Percentiles rank a stretch among this genome's conserved stretches.
phyloP scores from a whole-genome alignment of 2,797 vertebrate species.

The Sternarchorhynchus goeldii region DNA sequence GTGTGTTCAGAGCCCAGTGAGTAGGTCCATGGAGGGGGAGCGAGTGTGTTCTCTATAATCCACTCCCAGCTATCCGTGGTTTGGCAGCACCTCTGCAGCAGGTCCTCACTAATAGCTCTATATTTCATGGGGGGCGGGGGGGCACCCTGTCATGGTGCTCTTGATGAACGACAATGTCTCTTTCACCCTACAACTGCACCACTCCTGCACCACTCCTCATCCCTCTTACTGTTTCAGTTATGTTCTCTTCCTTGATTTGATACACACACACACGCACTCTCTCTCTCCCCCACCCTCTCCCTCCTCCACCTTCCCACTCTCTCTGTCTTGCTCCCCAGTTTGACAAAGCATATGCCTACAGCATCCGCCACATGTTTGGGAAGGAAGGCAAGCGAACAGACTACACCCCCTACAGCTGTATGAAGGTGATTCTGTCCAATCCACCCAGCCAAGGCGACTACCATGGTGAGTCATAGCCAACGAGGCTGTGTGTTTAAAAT shows the following conservation, averaged over 20 bases:
- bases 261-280: constrained; percentile 43
- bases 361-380: constrained; percentile 93
- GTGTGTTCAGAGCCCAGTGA: constrained; percentile 3
- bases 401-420: constrained; percentile 97
- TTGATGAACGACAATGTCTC: constrained; percentile 68
- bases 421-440: constrained; percentile 98
- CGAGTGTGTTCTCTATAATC: constrained; percentile 66
- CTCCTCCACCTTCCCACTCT: constrained; percentile 45
- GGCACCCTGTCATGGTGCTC: constrained; percentile 68
- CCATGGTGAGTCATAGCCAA: constrained; percentile 84
- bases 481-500: constrained; percentile 53
- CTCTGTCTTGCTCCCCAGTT: constrained; percentile 79
- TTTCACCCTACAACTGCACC: constrained; percentile 66
- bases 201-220: constrained; percentile 32
- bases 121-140: constrained; percentile 69
- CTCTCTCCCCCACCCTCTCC: constrained; percentile 59
- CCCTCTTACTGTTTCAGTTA: constrained; percentile 19
- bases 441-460: constrained; percentile 94
- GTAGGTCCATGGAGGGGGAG: constrained; percentile 19
- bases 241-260: constrained; percentile 54
- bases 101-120: constrained; percentile 69
- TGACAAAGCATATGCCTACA: constrained; percentile 96
- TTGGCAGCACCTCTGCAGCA: constrained; percentile 70
- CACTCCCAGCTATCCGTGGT: constrained; percentile 66
- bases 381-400: constrained; percentile 96